Evolutionary conservation across 2,888 invertebrate species (phyloP).

Genomic region (Acanthacorydalis orientalis): DNA sequence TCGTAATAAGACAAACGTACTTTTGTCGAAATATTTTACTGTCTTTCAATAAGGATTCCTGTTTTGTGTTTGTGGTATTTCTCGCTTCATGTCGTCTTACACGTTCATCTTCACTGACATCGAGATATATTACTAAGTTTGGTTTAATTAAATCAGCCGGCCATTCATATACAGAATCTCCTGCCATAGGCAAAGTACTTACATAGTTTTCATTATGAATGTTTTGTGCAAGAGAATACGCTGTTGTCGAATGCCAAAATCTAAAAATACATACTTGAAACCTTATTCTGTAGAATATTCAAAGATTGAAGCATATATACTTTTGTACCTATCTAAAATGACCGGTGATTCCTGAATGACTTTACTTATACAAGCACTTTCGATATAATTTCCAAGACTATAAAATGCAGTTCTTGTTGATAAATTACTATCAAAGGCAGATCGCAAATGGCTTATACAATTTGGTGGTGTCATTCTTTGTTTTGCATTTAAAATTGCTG

Average conservation of each 20-base stretch:
- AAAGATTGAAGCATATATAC: no score
- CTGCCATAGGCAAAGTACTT: constrained; percentile 16
- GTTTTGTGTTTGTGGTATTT: constrained; percentile 16
- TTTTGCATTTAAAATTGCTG: no score
- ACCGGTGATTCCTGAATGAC: no score
- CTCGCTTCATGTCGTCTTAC: constrained; percentile 17
- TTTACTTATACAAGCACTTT: no score
- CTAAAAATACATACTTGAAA: no score
- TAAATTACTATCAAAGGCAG: no score
- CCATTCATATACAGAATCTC: constrained; percentile 23
- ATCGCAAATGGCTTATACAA: no score
- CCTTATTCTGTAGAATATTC: no score
- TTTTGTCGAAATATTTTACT: constrained; percentile 18
- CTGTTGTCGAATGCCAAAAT: constrained; percentile 31
- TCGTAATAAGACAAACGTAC: constrained; percentile 13
- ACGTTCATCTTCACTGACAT: constrained; percentile 24
- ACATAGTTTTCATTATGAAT: constrained; percentile 13
- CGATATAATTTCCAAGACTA: no score
- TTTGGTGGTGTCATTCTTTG: no score
- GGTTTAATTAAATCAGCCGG: constrained; percentile 28
- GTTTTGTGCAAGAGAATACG: constrained; percentile 24
- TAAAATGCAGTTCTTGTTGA: no score
- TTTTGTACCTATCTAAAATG: no score
- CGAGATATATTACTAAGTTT: constrained; percentile 24
- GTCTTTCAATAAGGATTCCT: constrained; percentile 19